Evolutionary conservation across 2,113 vertebrate species (phyloP), one percentile per base, ranked within the genome.

Genomic region (Sapajus apella): DNA sequence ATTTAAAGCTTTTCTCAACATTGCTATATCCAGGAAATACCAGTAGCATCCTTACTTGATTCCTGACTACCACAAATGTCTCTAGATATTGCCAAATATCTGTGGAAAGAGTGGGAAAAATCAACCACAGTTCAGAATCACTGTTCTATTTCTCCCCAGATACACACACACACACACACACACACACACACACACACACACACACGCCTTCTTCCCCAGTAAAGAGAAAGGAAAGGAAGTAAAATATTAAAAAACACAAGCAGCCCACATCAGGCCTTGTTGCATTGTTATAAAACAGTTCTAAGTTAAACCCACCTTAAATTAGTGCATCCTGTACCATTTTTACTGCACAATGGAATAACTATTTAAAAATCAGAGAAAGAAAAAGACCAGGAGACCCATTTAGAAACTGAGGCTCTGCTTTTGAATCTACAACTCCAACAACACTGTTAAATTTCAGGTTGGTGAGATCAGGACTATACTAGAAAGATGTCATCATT

Each of bases 51-150:
- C 30, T 47, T 14, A 45, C 43, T 40, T 76, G 52, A 81, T 13
- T 40, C 3, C 1, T 40, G 35, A 91, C 70, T 56, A 55, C 5
- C 37, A 40, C 52, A 87, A 43, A 43, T 30, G 2, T 84, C 55
- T 76, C 6, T 32, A 55, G 25, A 52, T 7, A 30, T 73, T 37
- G 14, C 4, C n/a, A 84, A 64, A 87, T 30, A 0, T 79, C 17
- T 56, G 0, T 66, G 5, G 10, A 9, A 5, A 6, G 16, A 4
- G 16, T 3, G 2, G 30, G 25, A 6, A 75, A 43, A 45, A 7
- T 76, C 6, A n/a, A 9, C 5, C 8, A 9, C 1, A 66, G n/a
- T 14, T 58, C 23, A 87, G 30, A 70, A n/a, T 92, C 37, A 70
- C 55, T 4, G 0, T 0, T 56, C 4, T 55, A 1, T 25, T 68